Percentiles rank a stretch among this genome's conserved stretches.
Conservation (phyloP, 30 jellyfish, hydroid and myxozoan genomes). For the Mastigias papua region DNA sequence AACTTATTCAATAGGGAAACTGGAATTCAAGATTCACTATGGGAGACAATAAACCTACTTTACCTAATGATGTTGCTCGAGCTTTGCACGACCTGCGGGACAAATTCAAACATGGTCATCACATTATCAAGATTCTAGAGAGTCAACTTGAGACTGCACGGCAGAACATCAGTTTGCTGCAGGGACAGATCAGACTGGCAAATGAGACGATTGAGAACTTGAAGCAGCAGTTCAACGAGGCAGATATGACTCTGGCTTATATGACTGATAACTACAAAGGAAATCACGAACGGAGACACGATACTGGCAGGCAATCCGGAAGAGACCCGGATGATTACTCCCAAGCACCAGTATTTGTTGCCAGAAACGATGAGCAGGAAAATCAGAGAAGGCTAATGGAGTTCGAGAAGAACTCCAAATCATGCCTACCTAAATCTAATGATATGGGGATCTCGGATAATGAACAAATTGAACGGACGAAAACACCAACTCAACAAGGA, state of each 20-base stretch:
- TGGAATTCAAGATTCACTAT: neutral
- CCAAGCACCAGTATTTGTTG: constrained; percentile 32
- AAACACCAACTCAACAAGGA: constrained; percentile 46
- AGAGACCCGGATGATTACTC: constrained; percentile 44
- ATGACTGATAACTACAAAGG: constrained; percentile 64
- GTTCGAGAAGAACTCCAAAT: constrained; percentile 55
- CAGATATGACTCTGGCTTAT: constrained; percentile 78
- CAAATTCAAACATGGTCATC: constrained; percentile 93
- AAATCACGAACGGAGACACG: constrained; percentile 33
- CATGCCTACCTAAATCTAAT: constrained; percentile 20
- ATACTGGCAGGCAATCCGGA: constrained; percentile 4
- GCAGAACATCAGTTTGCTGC: constrained; percentile 89
- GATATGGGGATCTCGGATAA: constrained; percentile 23
- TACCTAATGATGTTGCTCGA: constrained; percentile 65
- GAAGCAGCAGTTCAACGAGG: constrained; percentile 87
- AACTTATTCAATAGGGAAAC: neutral
- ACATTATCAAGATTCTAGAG: constrained; percentile 85
- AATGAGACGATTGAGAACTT: constrained; percentile 89
- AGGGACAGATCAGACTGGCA: constrained; percentile 94
- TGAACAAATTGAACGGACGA: constrained; percentile 39
- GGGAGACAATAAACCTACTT: constrained; percentile 35
- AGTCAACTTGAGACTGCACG: constrained; percentile 95
- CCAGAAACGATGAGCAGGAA: constrained; percentile 58
- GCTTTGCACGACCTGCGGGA: constrained; percentile 73
- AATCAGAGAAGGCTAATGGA: constrained; percentile 38